Base-by-base conservation (phyloP, 1,140 invertebrate genomes). In the Maniola jurtina region DNA sequence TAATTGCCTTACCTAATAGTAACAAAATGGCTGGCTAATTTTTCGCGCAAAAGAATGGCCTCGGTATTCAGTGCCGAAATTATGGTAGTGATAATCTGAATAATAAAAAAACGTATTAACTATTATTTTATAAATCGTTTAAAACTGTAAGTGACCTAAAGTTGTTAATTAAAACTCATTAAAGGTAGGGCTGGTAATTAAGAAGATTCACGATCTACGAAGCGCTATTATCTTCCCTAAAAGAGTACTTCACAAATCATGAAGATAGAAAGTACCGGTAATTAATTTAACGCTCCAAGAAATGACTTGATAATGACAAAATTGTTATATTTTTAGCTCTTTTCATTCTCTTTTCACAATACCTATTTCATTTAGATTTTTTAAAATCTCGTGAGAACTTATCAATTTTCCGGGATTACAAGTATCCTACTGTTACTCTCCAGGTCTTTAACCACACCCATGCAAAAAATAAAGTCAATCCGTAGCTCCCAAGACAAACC, bases 151-250 rank as follows among this genome's bases (percentile, higher is more conserved):
- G 73, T 73, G 67, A 77, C 72, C 70, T 72, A 77, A 84, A 84
- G 76, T 85, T 84, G 79, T 84, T 88, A 86, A 88, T 86, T 86
- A 86, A 82, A 86, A 88, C 75, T 87, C 78, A 81, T 84, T 86
- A 85, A 83, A 81, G 81, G 79, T 79, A 83, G 81, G 81, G 81
- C 83, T 80, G 79, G 84, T 79, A 83, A 86, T 88, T 88, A 86
- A 89, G 78, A 84, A 87, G 83, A 87, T 86, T 85, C 79, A 87
- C 80, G 79, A 84, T 84, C 79, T 80, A 71, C 72, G 72, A 80
- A 63, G 79, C 74, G 75, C 74, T 81, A 82, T 83, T 84, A 85
- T 84, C 76, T 84, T 77, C 66, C 72, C 73, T 67, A 79, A 78
- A 73, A 80, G 77, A 73, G 73, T 74, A 70, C 79, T 84, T 84